Percentiles rank a stretch among this genome's conserved stretches.
Evolutionary conservation across 2,888 invertebrate genomes (phyloP).

Genomic region (Acanthosoma haemorrhoidale): DNA sequence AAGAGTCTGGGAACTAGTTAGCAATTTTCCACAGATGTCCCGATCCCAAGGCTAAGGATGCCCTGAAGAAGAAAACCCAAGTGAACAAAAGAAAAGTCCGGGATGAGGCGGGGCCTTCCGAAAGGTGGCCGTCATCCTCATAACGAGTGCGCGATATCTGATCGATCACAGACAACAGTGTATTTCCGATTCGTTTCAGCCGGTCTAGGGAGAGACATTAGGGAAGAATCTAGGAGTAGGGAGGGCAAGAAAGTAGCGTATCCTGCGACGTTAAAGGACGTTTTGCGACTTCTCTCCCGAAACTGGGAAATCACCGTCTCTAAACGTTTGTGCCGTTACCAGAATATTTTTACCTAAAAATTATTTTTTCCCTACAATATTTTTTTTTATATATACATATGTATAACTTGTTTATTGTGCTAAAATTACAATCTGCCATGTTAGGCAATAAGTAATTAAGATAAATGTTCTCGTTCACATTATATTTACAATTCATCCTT

Average conservation of each 20-base stretch:
- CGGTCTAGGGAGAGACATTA: background rate
- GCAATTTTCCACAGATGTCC: background rate
- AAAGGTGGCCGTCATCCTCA: background rate
- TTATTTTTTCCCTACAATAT: too few species aligned
- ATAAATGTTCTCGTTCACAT: too few species aligned
- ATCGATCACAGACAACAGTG: conserved; percentile 4
- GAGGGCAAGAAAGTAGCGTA: background rate
- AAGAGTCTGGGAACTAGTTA: background rate
- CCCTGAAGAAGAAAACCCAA: background rate
- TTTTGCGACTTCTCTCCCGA: background rate
- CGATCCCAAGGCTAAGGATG: background rate
- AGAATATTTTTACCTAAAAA: too few species aligned
- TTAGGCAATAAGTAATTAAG: too few species aligned
- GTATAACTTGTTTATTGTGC: too few species aligned
- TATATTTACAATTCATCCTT: too few species aligned
- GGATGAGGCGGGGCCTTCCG: too few species aligned
- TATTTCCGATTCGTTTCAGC: conserved; percentile 3
- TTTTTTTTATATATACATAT: too few species aligned
- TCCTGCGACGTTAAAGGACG: background rate
- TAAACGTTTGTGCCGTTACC: too few species aligned
- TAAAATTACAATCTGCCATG: too few species aligned
- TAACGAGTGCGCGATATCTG: background rate
- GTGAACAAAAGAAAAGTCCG: background rate
- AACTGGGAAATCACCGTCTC: too few species aligned
- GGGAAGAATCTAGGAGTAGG: too few species aligned